Evolutionary conservation across 2,797 vertebrate species (phyloP).

Genomic region (Simalia tracyae): DNA sequence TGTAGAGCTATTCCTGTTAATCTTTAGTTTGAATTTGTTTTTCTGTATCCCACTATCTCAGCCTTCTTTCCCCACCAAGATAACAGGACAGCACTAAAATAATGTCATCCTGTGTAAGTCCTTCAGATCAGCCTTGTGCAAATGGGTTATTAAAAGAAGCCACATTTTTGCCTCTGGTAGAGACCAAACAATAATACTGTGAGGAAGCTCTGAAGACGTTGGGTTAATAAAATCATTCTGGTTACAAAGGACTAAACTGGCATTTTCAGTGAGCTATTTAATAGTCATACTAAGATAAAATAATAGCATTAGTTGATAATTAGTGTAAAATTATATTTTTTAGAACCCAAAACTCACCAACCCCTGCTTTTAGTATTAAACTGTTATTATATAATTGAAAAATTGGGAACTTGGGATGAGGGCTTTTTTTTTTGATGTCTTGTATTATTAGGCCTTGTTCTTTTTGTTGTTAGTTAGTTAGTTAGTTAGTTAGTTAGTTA

Average conservation of each 20-base stretch:
- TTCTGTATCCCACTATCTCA: conserved; percentile 60
- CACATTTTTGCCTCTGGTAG: conserved; percentile 73
- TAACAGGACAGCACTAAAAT: conserved; percentile 74
- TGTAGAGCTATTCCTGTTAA: conserved; percentile 76
- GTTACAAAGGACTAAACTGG: conserved; percentile 42
- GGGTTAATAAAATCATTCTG: conserved; percentile 71
- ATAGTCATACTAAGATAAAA: conserved; percentile 43
- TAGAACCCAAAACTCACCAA: conserved; percentile 15
- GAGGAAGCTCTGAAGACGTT: conserved; percentile 67
- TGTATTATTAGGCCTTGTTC: too few relatives aligned
- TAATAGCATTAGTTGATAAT: conserved; percentile 52
- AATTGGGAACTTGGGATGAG: too few relatives aligned
- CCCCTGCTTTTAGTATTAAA: conserved; percentile 28
- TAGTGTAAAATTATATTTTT: conserved; percentile 30
- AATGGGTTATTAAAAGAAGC: conserved; percentile 79
- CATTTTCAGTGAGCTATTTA: conserved; percentile 45
- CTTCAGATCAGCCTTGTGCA: conserved; percentile 81
- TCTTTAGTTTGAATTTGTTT: conserved; percentile 76
- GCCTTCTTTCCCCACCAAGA: conserved; percentile 64
- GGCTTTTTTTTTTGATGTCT: too few relatives aligned
- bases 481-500: too few relatives aligned
- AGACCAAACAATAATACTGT: conserved; percentile 73
- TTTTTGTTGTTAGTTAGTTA: too few relatives aligned
- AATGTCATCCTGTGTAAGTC: conserved; percentile 72
- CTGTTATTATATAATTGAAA: too few relatives aligned